phyloP scores from a whole-genome alignment of 2,797 vertebrate genomes.

The Simalia tracyae region DNA sequence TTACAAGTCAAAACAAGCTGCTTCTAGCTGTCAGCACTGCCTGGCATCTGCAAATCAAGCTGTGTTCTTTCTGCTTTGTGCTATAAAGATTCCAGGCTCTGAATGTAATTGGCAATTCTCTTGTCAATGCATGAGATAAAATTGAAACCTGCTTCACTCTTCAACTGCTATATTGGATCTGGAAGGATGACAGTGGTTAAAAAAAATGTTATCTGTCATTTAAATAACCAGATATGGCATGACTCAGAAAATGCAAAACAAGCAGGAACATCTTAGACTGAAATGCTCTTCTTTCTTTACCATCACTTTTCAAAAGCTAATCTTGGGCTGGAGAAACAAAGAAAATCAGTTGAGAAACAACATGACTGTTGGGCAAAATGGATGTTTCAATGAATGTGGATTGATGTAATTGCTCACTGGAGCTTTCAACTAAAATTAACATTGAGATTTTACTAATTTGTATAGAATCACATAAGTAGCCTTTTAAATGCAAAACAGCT shows the following conservation, averaged over 20 bases:
- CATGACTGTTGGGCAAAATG: not conserved
- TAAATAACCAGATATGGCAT: conserved; percentile 48
- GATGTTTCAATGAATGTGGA: not conserved
- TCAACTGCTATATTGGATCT: conserved; percentile 61
- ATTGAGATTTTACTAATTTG: not conserved
- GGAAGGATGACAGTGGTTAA: conserved; percentile 42
- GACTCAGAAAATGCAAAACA: conserved; percentile 30
- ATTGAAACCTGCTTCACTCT: conserved; percentile 58
- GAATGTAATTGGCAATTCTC: conserved; percentile 67
- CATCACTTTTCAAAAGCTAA: conserved; percentile 15
- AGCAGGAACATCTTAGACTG: conserved; percentile 25
- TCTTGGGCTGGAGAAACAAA: conserved; percentile 29
- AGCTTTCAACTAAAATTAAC: not conserved
- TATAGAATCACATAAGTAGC: not conserved
- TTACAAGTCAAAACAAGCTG: conserved; percentile 59
- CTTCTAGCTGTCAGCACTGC: conserved; percentile 52
- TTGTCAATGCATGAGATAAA: conserved; percentile 68
- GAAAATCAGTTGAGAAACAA: conserved; percentile 21
- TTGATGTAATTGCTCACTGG: not conserved
- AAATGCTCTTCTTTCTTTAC: conserved; percentile 29
- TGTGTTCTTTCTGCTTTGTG: conserved; percentile 62
- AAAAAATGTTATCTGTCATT: conserved; percentile 52
- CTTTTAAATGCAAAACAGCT: not conserved
- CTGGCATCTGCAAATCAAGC: conserved; percentile 61
- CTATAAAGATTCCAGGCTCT: conserved; percentile 63